Evolutionary conservation across 2,113 vertebrate species (phyloP).

Genomic region (Eulemur rufifrons): DNA sequence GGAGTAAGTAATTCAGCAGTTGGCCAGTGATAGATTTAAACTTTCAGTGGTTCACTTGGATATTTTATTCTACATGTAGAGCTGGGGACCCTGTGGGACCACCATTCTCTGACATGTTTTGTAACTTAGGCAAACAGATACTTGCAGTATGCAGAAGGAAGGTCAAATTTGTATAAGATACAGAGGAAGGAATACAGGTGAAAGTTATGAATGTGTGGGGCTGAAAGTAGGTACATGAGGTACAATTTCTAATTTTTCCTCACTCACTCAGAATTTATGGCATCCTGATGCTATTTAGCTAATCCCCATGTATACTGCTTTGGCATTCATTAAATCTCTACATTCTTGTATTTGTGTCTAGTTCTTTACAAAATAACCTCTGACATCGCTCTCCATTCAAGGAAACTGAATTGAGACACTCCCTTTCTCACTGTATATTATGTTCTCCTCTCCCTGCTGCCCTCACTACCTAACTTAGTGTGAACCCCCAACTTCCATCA

Average conservation of each 20-base stretch:
- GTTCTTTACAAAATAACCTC: constrained; percentile 43
- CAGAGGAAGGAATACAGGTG: neutral
- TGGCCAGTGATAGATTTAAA: neutral
- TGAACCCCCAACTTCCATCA: neutral
- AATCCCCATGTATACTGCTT: constrained; percentile 41
- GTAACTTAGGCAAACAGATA: neutral
- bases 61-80: neutral
- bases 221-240: neutral
- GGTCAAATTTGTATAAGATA: neutral
- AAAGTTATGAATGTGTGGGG: neutral
- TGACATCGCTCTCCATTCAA: neutral
- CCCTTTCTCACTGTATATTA: neutral
- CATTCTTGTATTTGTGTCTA: neutral
- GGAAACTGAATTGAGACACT: neutral
- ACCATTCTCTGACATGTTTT: neutral
- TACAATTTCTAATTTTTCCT: neutral
- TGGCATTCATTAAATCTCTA: constrained; percentile 17
- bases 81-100: neutral
- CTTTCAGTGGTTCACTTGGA: neutral
- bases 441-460: neutral
- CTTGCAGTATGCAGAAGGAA: neutral
- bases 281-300: neutral
- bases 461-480: neutral
- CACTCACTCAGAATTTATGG: constrained; percentile 7
- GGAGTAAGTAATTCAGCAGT: neutral